Percentiles rank a stretch among this genome's conserved stretches.
Conservation (phyloP, 2,113 vertebrate genomes). For the Delphinapterus leucas region DNA sequence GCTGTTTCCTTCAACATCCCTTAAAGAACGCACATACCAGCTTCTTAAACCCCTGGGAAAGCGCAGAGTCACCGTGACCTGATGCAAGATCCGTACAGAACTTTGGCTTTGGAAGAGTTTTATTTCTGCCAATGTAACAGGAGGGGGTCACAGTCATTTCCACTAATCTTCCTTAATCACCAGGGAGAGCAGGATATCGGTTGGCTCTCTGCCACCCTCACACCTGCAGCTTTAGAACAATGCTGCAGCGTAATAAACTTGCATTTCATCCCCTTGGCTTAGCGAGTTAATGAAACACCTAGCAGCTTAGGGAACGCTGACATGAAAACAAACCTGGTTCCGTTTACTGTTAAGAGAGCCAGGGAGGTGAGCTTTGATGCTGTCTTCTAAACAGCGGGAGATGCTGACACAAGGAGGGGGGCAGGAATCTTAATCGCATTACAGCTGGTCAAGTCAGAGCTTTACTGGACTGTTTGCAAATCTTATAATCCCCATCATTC, state of each 20-base stretch:
- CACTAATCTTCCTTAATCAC: conserved; percentile 55
- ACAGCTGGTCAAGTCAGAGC: conserved; percentile 69
- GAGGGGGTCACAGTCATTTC: neutral
- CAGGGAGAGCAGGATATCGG: neutral
- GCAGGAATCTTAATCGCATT: conserved; percentile 75
- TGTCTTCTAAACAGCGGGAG: conserved; percentile 35
- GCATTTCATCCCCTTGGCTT: conserved; percentile 67
- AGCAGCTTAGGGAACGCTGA: conserved; percentile 73
- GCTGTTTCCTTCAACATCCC: neutral
- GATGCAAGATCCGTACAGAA: neutral
- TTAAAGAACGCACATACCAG: neutral
- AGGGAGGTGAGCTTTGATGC: conserved; percentile 59
- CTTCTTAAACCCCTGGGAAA: neutral
- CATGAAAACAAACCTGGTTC: conserved; percentile 76
- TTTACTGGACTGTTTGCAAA: conserved; percentile 72
- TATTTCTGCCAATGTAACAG: neutral
- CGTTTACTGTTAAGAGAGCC: conserved; percentile 42
- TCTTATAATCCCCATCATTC: conserved; percentile 61
- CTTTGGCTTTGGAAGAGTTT: neutral
- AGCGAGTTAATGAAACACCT: conserved; percentile 78
- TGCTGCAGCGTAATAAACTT: conserved; percentile 62
- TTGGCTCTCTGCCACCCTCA: conserved; percentile 40
- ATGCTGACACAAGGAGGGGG: conserved; percentile 49
- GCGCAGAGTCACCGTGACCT: neutral
- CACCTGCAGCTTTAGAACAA: conserved; percentile 38